These are phyloP conservation scores for Artemia franciscana DNA, from an alignment of 1,140 invertebrate species.

Conservation along the genomic window DNA sequence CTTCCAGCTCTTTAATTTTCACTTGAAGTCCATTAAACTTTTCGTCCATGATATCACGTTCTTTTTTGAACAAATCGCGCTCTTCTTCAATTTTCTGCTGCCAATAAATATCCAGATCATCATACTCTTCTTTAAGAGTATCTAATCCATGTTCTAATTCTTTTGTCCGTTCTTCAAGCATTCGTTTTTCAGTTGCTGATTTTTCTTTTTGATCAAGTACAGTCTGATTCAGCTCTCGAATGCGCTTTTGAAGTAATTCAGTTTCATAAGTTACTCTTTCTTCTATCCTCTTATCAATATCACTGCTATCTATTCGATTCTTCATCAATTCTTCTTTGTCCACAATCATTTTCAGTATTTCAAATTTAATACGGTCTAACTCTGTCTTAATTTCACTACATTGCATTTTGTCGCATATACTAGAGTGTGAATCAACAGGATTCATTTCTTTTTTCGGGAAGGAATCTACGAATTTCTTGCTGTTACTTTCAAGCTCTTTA, in stretches of 20 bases:
- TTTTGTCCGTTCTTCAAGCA: slow-evolving; percentile 28
- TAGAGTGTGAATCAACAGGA: neutral
- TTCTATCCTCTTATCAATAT: slow-evolving; percentile 3
- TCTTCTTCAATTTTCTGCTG: slow-evolving; percentile 47
- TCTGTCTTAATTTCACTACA: slow-evolving; percentile 10
- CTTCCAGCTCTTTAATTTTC: slow-evolving; percentile 55
- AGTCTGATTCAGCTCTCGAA: slow-evolving; percentile 6
- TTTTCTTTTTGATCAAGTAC: slow-evolving; percentile 14
- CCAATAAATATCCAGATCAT: slow-evolving; percentile 67
- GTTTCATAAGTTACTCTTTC: slow-evolving; percentile 9
- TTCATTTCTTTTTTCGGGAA: neutral
- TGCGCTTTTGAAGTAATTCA: slow-evolving; percentile 8
- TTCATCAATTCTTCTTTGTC: slow-evolving; percentile 17
- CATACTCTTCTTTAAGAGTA: slow-evolving; percentile 43
- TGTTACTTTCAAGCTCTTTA: neutral
- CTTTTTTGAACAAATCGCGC: slow-evolving; percentile 41
- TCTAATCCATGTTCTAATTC: slow-evolving; percentile 46
- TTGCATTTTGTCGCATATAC: neutral
- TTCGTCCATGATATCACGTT: slow-evolving; percentile 47
- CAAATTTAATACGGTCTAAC: slow-evolving; percentile 14
- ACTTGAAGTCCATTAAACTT: slow-evolving; percentile 42
- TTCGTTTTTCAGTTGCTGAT: slow-evolving; percentile 22
- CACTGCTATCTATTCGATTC: slow-evolving; percentile 16
- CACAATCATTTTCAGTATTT: slow-evolving; percentile 16
- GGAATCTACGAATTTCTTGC: neutral